Conservation (phyloP, 2,797 vertebrate genomes). For the Danio albolineatus region DNA sequence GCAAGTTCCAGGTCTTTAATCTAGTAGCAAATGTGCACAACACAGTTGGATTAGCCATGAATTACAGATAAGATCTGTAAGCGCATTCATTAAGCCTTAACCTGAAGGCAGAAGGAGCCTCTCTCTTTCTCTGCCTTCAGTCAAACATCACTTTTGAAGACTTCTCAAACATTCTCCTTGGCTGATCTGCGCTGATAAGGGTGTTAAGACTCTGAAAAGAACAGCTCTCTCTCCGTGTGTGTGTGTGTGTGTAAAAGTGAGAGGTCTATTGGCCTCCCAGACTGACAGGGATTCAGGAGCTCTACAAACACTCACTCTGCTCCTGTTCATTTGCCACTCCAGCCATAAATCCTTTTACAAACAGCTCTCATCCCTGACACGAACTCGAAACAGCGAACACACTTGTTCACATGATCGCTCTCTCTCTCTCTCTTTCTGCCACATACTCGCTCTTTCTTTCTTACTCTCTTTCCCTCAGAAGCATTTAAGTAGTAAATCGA, state of each 20-base stretch:
- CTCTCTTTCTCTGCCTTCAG: constrained; percentile 39
- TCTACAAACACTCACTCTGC: constrained; percentile 62
- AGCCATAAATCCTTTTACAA: constrained; percentile 63
- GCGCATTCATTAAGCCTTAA: constrained; percentile 38
- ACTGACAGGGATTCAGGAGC: constrained; percentile 54
- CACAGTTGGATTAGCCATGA: neutral
- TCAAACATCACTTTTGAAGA: constrained; percentile 45
- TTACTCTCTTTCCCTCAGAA: neutral
- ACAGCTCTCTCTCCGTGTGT: constrained; percentile 38
- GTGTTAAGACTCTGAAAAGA: constrained; percentile 46
- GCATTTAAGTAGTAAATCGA: neutral
- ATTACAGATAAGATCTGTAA: constrained; percentile 31
- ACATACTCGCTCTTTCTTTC: neutral
- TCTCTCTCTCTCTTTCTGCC: neutral
- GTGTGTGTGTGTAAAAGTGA: constrained; percentile 24
- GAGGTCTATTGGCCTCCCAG: constrained; percentile 47
- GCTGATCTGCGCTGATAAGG: constrained; percentile 52
- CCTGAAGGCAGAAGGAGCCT: constrained; percentile 28
- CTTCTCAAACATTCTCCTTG: constrained; percentile 41
- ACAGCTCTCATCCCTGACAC: constrained; percentile 61
- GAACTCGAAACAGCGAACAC: constrained; percentile 54
- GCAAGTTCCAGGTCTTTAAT: neutral
- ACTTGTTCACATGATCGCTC: constrained; percentile 44
- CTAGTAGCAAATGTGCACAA: neutral
- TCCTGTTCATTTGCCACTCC: constrained; percentile 63